A percentile compares a stretch with the other conserved stretches of the same genome.
These are phyloP conservation scores for Porites lutea DNA, from an alignment of 64 coral and sea anemone genomes.

Conservation along the genomic window DNA sequence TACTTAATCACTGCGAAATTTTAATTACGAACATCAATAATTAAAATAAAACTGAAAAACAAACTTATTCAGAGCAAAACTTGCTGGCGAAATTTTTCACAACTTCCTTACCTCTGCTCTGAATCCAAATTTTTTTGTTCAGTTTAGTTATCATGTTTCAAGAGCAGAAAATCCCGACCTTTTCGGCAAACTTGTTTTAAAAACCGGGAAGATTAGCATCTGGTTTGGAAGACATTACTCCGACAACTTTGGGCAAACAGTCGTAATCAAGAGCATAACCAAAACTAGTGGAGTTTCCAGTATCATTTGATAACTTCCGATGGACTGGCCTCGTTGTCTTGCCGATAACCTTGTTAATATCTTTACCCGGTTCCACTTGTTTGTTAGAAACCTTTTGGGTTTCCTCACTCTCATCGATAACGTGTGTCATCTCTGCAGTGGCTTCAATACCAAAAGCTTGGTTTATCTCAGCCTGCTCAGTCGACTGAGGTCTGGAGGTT, in stretches of 20 bases:
- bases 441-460: not conserved
- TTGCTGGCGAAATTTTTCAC: too few species aligned
- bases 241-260: constrained; percentile 18
- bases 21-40: too few species aligned
- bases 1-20: too few species aligned
- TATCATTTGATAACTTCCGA: not conserved
- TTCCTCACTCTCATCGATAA: not conserved
- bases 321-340: not conserved
- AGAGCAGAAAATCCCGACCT: too few species aligned
- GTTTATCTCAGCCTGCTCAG: not conserved
- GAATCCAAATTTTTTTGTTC: too few species aligned
- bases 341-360: not conserved
- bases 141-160: too few species aligned
- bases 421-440: not conserved
- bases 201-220: not conserved
- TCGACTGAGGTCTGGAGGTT: not conserved
- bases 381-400: not conserved
- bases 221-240: not conserved
- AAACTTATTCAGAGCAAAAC: too few species aligned
- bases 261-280: constrained; percentile 41
- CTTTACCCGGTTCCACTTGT: not conserved
- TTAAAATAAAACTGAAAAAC: too few species aligned
- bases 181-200: not conserved
- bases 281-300: not conserved
- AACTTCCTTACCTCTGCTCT: too few species aligned